These are phyloP conservation scores for Hydropotes inermis DNA, from an alignment of 2,113 vertebrate genomes.

Conservation along the genomic window DNA sequence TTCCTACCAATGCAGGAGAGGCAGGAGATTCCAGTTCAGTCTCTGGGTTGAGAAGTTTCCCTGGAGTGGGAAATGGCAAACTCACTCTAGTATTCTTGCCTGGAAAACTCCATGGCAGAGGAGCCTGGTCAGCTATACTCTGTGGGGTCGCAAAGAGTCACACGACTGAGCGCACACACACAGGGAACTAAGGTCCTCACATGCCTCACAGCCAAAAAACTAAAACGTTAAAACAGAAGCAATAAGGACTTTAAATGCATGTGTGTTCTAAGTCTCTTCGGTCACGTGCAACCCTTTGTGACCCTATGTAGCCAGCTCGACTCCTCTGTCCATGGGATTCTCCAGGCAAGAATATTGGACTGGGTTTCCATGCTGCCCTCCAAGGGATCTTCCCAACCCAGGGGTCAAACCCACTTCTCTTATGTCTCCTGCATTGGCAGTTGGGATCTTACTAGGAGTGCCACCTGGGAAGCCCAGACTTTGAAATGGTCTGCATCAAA, in stretches of 20 bases:
- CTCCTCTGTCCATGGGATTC: not conserved
- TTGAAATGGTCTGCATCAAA: not conserved
- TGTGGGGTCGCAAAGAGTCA: not conserved
- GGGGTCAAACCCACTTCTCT: not conserved
- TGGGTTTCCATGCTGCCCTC: not conserved
- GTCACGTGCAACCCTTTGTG: not conserved
- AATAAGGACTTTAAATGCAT: not conserved
- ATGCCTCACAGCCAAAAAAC: not conserved
- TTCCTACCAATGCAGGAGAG: rapidly evolving
- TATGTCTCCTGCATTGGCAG: not conserved
- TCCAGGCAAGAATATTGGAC: not conserved
- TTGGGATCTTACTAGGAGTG: not conserved
- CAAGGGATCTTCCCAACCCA: not conserved
- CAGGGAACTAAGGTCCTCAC: not conserved
- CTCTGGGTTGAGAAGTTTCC: not conserved
- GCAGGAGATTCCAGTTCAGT: not conserved
- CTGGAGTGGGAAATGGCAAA: not conserved
- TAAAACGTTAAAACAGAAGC: not conserved
- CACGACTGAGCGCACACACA: not conserved
- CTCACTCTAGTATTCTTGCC: not conserved
- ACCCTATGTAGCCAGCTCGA: not conserved
- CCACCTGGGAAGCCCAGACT: not conserved
- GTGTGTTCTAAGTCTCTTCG: not conserved
- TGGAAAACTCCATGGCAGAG: not conserved
- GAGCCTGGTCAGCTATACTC: not conserved